A percentile compares a stretch with the other conserved stretches of the same genome.
These are phyloP conservation scores for Ptychochromis oligacanthus DNA, from an alignment of 2,113 vertebrate species.

Conservation along the genomic window DNA sequence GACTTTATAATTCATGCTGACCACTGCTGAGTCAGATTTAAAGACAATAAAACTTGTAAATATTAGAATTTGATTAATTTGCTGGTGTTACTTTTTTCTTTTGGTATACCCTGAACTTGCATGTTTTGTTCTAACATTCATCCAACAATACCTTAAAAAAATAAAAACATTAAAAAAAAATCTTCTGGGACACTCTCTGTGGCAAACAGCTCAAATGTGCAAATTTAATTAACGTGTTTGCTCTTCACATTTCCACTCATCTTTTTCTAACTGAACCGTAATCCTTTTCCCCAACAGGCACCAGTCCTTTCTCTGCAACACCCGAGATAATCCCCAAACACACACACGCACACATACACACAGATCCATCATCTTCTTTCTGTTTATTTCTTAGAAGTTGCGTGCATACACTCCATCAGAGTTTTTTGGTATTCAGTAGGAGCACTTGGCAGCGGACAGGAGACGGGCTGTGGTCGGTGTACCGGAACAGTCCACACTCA, in stretches of 20 bases:
- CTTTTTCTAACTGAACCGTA: constrained; percentile 6
- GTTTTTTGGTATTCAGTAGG: background rate
- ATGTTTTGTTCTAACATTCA: background rate
- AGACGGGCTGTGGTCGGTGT: background rate
- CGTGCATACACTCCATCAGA: background rate
- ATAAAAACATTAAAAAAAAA: background rate
- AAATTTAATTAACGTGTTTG: constrained; percentile 18
- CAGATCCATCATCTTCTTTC: background rate
- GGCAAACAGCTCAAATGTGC: background rate
- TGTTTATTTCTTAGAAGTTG: background rate
- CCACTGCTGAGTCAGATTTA: background rate
- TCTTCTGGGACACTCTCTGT: background rate
- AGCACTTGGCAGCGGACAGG: background rate
- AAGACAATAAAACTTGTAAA: background rate
- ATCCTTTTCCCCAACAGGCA: constrained; percentile 21
- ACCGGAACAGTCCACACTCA: background rate
- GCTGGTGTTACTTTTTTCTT: background rate
- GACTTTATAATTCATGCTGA: too few relatives aligned
- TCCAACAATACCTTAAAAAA: background rate
- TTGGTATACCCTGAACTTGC: background rate
- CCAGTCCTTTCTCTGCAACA: constrained; percentile 1
- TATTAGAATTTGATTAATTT: background rate
- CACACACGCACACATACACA: background rate
- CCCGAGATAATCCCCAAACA: constrained; percentile 4
- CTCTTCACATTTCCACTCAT: constrained; percentile 5